Conservation (phyloP, 2,113 vertebrate species). For the Neogobius melanostomus region DNA sequence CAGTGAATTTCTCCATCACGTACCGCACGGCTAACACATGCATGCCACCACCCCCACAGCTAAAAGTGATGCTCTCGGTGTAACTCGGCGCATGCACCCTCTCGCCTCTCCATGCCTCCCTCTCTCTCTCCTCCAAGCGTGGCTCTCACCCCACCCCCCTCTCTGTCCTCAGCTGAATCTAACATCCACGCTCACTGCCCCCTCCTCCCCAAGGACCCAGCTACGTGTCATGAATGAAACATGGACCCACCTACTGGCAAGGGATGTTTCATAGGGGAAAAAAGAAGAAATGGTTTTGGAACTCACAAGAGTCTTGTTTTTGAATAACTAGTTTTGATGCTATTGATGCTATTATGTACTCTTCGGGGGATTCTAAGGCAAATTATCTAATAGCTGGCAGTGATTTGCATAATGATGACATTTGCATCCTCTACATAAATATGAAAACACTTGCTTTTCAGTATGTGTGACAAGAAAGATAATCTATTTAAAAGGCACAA, state of each 20-base stretch:
- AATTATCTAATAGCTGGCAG: neutral
- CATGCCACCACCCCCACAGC: conserved; percentile 44
- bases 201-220: conserved; percentile 36
- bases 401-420: neutral
- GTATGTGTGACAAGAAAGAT: neutral
- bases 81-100: conserved; percentile 16
- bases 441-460: neutral
- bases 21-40: conserved; percentile 37
- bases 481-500: neutral
- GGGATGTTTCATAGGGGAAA: neutral
- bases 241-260: conserved; percentile 21
- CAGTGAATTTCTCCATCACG: conserved; percentile 48
- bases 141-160: conserved; percentile 20
- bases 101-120: conserved; percentile 7
- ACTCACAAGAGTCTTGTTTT: neutral
- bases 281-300: neutral
- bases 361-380: neutral
- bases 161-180: conserved; percentile 50
- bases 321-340: neutral
- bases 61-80: conserved; percentile 30
- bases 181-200: conserved; percentile 19
- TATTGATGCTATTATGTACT: neutral
- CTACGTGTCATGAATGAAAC: conserved; percentile 59
- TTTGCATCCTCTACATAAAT: neutral
- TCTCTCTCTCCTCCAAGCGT: conserved; percentile 28